A percentile compares a stretch with the other conserved stretches of the same genome.
Conservation (phyloP, 2,888 invertebrate species). For the Plemyria rubiginata region DNA sequence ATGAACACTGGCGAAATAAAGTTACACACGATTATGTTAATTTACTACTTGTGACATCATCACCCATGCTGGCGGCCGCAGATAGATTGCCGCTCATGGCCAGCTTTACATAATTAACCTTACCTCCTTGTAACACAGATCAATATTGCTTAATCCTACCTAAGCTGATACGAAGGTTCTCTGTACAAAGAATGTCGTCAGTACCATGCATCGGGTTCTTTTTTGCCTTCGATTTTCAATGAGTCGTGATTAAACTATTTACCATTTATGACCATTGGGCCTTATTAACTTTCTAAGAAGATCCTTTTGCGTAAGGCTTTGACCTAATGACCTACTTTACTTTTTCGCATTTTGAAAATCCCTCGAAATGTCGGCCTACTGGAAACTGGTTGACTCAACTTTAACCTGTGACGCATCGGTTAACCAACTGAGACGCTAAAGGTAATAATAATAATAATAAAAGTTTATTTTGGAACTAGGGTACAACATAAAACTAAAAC, state of each 20-base stretch:
- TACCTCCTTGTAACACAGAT: conserved; percentile 27
- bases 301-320: conserved; percentile 24
- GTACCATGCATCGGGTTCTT: conserved; percentile 13
- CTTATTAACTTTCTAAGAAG: conserved; percentile 23
- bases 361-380: not conserved
- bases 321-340: conserved; percentile 21
- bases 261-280: conserved; percentile 13
- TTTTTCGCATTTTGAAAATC: conserved; percentile 9
- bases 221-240: conserved; percentile 17
- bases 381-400: not conserved
- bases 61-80: conserved; percentile 46
- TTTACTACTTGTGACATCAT: conserved; percentile 74
- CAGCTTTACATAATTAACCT: conserved; percentile 15
- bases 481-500: too few relatives aligned
- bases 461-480: too few relatives aligned
- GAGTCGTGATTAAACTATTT: conserved; percentile 17
- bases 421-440: not conserved
- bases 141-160: conserved; percentile 20
- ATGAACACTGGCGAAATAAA: conserved; percentile 40
- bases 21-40: conserved; percentile 59
- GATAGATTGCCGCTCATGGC: conserved; percentile 23
- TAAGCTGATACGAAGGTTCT: conserved; percentile 19
- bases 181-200: conserved; percentile 26
- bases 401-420: not conserved
- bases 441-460: too few relatives aligned